Evolutionary conservation across 2,113 vertebrate species (phyloP).

Genomic region (Nanorana parkeri): DNA sequence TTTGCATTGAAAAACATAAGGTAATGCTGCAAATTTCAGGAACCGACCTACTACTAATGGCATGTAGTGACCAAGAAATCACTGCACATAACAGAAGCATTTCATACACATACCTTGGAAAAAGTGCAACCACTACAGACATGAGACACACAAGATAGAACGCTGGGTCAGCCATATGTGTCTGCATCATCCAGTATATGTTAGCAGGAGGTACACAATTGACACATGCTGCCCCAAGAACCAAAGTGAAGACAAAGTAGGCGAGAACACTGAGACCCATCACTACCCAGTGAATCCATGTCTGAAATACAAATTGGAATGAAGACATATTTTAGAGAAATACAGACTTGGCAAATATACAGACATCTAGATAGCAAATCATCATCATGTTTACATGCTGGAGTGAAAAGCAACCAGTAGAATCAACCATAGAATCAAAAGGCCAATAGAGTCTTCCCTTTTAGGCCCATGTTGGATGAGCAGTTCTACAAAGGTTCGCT

Average conservation of each 20-base stretch:
- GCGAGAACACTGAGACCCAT: conserved; percentile 72
- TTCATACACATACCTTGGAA: conserved; percentile 80
- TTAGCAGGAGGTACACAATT: conserved; percentile 82
- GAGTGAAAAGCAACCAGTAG: no score
- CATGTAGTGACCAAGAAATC: no score
- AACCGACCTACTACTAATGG: no score
- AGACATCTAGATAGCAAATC: no score
- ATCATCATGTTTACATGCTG: no score
- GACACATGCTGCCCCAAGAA: conserved; percentile 77
- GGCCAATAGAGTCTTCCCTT: no score
- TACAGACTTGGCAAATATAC: background rate
- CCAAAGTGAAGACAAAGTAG: conserved; percentile 82
- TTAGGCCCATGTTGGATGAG: no score
- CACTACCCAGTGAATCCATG: conserved; percentile 81
- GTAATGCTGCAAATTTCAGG: no score
- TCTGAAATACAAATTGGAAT: conserved; percentile 72
- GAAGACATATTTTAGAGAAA: conserved; percentile 16
- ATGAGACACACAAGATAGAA: conserved; percentile 85
- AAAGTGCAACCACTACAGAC: conserved; percentile 79
- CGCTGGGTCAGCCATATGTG: conserved; percentile 76
- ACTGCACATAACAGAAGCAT: no score
- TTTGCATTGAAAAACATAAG: no score
- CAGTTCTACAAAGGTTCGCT: no score
- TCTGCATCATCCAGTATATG: conserved; percentile 81
- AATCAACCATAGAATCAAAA: no score